A percentile compares a stretch with the other conserved stretches of the same genome.
These are phyloP conservation scores for Temnothorax curvispinosus DNA, from an alignment of 1,140 invertebrate species.

Conservation along the genomic window DNA sequence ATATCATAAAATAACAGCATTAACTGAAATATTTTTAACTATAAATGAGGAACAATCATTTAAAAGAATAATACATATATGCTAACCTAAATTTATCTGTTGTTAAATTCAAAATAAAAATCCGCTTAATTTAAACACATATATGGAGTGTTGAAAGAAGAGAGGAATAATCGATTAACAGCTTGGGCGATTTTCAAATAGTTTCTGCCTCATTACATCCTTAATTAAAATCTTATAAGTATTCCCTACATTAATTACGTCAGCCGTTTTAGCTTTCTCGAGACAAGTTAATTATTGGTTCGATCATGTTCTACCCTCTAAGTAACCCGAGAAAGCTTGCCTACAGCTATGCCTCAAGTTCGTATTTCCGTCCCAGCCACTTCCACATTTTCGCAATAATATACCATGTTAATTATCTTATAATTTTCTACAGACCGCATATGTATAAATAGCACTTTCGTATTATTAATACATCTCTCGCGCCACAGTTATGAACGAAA, in stretches of 20 bases:
- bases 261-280: constrained; percentile 40
- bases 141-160: background rate
- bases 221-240: constrained; percentile 31
- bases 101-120: constrained; percentile 5
- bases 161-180: background rate
- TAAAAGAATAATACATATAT: background rate
- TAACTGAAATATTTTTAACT: background rate
- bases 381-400: constrained; percentile 23
- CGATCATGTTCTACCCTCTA: constrained; percentile 31
- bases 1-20: background rate
- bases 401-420: background rate
- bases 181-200: background rate
- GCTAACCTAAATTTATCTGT: background rate
- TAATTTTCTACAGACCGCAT: background rate
- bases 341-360: constrained; percentile 20
- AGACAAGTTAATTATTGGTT: constrained; percentile 54
- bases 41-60: background rate
- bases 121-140: background rate
- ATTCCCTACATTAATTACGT: constrained; percentile 41
- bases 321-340: constrained; percentile 11
- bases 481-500: background rate
- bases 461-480: background rate
- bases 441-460: background rate
- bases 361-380: background rate
- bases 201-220: background rate